Evolutionary conservation across 2,113 vertebrate species (phyloP).

Genomic region (Pelusios castaneus): DNA sequence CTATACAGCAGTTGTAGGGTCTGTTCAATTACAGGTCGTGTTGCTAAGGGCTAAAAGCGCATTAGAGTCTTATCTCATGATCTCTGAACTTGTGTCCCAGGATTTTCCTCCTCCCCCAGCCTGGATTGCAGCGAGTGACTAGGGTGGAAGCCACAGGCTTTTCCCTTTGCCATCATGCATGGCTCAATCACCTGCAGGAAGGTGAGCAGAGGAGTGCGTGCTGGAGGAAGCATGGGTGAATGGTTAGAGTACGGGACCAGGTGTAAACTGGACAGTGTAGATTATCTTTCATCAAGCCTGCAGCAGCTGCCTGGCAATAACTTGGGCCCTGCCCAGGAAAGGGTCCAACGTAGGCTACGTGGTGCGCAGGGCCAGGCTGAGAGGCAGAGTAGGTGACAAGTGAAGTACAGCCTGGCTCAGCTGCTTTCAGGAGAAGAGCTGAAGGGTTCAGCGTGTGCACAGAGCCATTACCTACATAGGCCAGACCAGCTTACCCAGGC

Average conservation of each 20-base stretch:
- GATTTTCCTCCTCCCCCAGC: not conserved
- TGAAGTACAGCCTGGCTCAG: too few species aligned
- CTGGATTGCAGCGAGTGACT: not conserved
- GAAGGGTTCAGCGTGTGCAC: too few species aligned
- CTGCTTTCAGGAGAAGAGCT: too few species aligned
- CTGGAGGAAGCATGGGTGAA: not conserved
- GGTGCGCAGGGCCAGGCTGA: too few species aligned
- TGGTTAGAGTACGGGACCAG: not conserved
- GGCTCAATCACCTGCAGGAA: not conserved
- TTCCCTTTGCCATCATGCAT: not conserved
- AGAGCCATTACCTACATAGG: too few species aligned
- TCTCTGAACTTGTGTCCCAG: too few species aligned
- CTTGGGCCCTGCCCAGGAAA: too few species aligned
- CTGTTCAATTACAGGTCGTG: not conserved
- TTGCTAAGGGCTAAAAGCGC: not conserved
- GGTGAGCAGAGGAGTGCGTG: not conserved
- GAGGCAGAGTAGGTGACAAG: too few species aligned
- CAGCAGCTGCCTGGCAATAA: too few species aligned
- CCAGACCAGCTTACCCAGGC: too few species aligned
- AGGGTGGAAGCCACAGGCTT: not conserved
- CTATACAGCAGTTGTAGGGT: not conserved
- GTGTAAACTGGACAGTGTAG: not conserved
- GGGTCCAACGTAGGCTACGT: too few species aligned
- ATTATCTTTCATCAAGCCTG: not conserved
- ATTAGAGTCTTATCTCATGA: not conserved